These are phyloP conservation scores for Empis stercorea DNA, from an alignment of 2,888 invertebrate genomes.

Conservation along the genomic window DNA sequence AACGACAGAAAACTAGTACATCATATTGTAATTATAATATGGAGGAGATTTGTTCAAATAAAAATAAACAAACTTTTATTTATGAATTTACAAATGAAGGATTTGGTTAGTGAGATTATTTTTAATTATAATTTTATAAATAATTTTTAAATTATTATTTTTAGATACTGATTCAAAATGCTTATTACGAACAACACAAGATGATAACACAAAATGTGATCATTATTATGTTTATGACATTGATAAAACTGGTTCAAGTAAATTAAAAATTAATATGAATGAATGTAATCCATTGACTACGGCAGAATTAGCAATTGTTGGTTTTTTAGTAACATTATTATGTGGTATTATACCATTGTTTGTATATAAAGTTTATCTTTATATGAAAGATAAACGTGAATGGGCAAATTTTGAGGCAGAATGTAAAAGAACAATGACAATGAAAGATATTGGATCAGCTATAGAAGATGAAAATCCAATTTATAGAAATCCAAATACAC, in stretches of 20 bases:
- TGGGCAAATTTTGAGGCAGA: constrained; percentile 41
- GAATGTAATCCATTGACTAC: constrained; percentile 22
- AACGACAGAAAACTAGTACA: constrained; percentile 18
- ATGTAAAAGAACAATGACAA: constrained; percentile 33
- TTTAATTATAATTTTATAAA: background rate
- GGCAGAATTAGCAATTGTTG: constrained; percentile 23
- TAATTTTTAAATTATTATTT: constrained; percentile 1
- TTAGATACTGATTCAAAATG: constrained; percentile 21
- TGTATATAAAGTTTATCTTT: constrained; percentile 35
- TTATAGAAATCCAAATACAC: constrained; percentile 46
- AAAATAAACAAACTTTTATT: constrained; percentile 19
- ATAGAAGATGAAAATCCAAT: constrained; percentile 40
- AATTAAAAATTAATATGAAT: constrained; percentile 22
- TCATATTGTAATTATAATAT: constrained; percentile 19
- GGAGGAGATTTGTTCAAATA: constrained; percentile 23
- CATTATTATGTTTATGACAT: constrained; percentile 26
- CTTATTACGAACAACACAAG: constrained; percentile 23
- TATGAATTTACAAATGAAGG: constrained; percentile 22
- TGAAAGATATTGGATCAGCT: constrained; percentile 17
- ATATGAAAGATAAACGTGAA: constrained; percentile 40
- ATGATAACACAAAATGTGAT: constrained; percentile 26
- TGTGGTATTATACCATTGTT: constrained; percentile 38
- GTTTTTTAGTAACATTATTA: constrained; percentile 38
- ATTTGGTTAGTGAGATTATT: constrained; percentile 15
- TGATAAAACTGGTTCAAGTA: constrained; percentile 17